phyloP scores from a whole-genome alignment of 2,113 vertebrate species.

The Colaptes auratus region DNA sequence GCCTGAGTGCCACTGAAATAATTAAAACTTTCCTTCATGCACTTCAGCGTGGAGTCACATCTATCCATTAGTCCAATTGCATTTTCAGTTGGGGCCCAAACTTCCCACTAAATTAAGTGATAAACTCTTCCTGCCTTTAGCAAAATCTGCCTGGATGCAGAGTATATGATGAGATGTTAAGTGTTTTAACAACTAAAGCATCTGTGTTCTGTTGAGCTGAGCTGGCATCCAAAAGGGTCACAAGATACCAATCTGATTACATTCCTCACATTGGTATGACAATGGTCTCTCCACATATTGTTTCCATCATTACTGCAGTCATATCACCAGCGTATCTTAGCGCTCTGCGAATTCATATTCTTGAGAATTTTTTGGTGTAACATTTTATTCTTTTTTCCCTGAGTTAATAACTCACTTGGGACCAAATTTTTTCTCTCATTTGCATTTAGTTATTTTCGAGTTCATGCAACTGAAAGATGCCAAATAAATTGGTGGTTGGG shows the following conservation, averaged over 20 bases:
- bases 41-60: accelerated
- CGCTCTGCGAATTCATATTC: slow-evolving; percentile 1
- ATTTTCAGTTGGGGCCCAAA: not conserved
- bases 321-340: not conserved
- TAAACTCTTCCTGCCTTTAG: not conserved
- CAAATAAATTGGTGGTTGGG: not conserved
- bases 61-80: not conserved
- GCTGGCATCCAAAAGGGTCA: slow-evolving; percentile 8
- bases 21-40: not conserved
- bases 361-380: slow-evolving; percentile 10
- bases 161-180: not conserved
- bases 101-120: not conserved
- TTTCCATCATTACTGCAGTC: slow-evolving; percentile 30
- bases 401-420: not conserved
- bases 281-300: not conserved
- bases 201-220: slow-evolving; percentile 6
- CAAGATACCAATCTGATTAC: slow-evolving; percentile 8
- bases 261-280: not conserved
- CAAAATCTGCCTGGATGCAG: not conserved
- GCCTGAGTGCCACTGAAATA: not conserved
- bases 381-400: not conserved
- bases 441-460: slow-evolving; percentile 9
- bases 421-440: not conserved
- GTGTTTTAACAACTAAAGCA: slow-evolving; percentile 4
- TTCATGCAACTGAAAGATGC: not conserved